Evolutionary conservation across 1,140 invertebrate genomes (phyloP).

Genomic region (Hypsibius dujardini): DNA sequence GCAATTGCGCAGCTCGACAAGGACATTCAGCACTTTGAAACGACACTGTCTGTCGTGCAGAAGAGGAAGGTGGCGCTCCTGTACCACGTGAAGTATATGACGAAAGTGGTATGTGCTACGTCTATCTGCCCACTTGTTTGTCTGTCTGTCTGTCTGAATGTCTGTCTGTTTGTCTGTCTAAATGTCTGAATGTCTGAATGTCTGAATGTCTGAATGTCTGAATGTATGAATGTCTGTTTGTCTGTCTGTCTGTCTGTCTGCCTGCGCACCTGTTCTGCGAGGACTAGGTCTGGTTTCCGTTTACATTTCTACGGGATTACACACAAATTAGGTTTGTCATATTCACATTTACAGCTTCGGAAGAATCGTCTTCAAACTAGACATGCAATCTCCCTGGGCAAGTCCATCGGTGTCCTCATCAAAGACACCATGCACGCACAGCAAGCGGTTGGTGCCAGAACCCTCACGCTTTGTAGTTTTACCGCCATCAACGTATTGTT

Average conservation of each 20-base stretch:
- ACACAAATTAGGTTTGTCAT: too few relatives aligned
- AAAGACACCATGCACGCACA: neutral
- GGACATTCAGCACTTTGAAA: neutral
- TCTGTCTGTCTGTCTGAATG: neutral
- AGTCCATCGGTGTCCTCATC: neutral
- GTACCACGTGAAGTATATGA: slow-evolving; percentile 1
- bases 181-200: too few relatives aligned
- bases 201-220: too few relatives aligned
- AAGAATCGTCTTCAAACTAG: neutral
- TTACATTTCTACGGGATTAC: too few relatives aligned
- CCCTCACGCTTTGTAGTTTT: neutral
- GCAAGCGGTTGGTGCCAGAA: neutral
- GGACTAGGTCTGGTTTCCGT: too few relatives aligned
- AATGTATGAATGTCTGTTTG: too few relatives aligned
- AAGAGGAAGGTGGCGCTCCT: neutral
- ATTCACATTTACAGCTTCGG: neutral
- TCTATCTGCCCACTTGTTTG: neutral
- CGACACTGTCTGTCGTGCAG: neutral
- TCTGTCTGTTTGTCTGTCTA: neutral
- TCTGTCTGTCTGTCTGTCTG: too few relatives aligned
- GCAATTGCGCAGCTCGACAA: neutral
- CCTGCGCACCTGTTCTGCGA: too few relatives aligned
- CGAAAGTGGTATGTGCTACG: neutral
- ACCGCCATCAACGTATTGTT: neutral
- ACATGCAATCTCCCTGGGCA: neutral